Evolutionary conservation across 2,113 vertebrate genomes (phyloP), one percentile per base, ranked within the genome.

Genomic region (Hydrochoerus hydrochaeris): DNA sequence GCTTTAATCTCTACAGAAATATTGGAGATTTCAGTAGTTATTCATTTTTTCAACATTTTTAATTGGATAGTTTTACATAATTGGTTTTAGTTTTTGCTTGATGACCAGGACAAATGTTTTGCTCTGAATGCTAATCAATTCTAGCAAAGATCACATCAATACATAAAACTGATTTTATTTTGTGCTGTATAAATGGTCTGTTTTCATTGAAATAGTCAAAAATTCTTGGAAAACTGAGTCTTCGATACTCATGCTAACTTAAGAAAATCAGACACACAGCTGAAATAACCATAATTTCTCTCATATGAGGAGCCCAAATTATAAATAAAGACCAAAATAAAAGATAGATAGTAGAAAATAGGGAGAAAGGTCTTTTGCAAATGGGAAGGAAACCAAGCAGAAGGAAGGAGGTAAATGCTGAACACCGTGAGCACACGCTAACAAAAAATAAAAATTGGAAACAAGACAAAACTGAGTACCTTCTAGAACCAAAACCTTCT

Each of bases 121-220:
- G 24, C 52, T 95, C 54, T 85, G 16, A 95, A 85, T 2, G 71
- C 28, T 85, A 65, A 89, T 82, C 5, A 78, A 19, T 81, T 75
- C 26, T 85, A 83, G 60, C 4, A 96, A 73, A 35, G 7, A 90
- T 88, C 44, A 54, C 1, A 26, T 67, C 85, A 73, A 41, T 65
- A 35, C 13, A 54, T 24, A 94, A 73, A 7, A 93, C n/a, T 75
- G 13, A 60, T 62, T 20, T 57, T 95, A 80, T 54, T 88, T 89
- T 38, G 63, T 80, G 1, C 38, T 22, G 88, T 62, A 60, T 41
- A 88, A 88, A 57, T 67, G 44, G 20, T 78, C 20, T 95, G 8
- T 73, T 96, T 90, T 86, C 12, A 89, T 5, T 9, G 41, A 91
- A 63, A 91, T 89, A 65, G 11, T 83, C 7, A 86, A 93, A 93